Evolutionary conservation across 2,888 invertebrate genomes (phyloP), one percentile per base, ranked within the genome.

Genomic region (Hyppa rectilinea): DNA sequence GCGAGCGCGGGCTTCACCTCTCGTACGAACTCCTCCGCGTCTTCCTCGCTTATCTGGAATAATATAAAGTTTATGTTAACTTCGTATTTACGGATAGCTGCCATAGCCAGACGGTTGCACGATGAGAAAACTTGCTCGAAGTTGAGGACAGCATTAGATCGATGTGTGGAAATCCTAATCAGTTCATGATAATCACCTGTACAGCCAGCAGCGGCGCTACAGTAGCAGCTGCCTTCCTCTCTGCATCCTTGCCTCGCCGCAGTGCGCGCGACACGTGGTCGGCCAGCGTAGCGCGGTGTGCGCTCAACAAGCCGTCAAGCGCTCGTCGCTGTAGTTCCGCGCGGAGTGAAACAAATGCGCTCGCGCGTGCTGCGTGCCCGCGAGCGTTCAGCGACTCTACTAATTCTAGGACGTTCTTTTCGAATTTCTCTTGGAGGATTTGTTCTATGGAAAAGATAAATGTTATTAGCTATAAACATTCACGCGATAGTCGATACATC

Each of bases 361-460:
- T 94, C 0, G 97, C 97, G 58, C 99, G 97, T 17, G 98, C 98
- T 82, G 98, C 98, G 10, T 98, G 97, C 80, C 98, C 98, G 87
- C 99, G 98, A 81, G 99, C 98, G 23, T 97, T 97, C 52, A 99
- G 96, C 23, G 98, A 98, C 88, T 99, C 99, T 62, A 99, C 97
- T 1, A 98, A 97, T 89, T 98, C 98, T 34, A 97, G 96, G 31
- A 99, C 96, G 91, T 98, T 98, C 85, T 99, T 99, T 92, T 99
- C 99, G 80, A 98, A 97, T 76, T 96, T 96, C 84, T 97, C 97
- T 80, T 96, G 96, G 40, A 90, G 87, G 49, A 96, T 96, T 66
- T 93, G 91, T 60, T 98, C 98, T 91, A 88, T n/a, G 80, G 20
- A 49, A 55, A 40, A 12, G 9, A 36, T 0, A 9, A 38, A 36